Base-by-base conservation (phyloP, 2,113 vertebrate genomes). In the Pygoscelis adeliae region DNA sequence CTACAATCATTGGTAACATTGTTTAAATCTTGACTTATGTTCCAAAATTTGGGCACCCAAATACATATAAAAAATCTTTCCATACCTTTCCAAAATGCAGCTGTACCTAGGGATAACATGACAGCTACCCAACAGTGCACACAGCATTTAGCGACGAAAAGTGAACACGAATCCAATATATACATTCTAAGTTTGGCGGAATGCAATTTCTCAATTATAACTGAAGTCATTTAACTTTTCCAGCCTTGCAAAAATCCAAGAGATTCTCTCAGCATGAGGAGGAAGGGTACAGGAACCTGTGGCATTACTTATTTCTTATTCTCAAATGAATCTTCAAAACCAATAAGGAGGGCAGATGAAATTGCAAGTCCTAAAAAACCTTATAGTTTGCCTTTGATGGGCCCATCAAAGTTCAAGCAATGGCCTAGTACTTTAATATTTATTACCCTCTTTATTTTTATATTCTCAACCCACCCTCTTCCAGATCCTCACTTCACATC, bases 361-460 rank as follows among this genome's bases (percentile, higher is more conserved):
- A 93, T 36, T 90, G 13, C 74, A 93, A 85, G 58, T 86, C 87
- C 82, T 94, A 85, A 83, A 95, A 97, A 91, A 72, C 13, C 49
- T 73, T 79, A 36, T 1, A 73, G 73, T 80, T 93, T 93, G 81
- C 81, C 77, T 96, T 95, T 94, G 91, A 96, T 87, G 66, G n/a
- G 58, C 84, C 62, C 6, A 12, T 85, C 82, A 70, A 85, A 94
- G 84, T 87, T 95, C 53, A 83, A 50, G 66, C 74, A 85, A 88
- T 9, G 25, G 81, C 69, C 77, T 56, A 56, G 53, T 72, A 83
- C 62, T 91, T 89, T 59, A 95, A 49, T 95, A 92, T 89, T 90
- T 92, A 89, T 93, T 91, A 74, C 62, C 90, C 62, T 69, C 89
- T 91, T 96, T 94, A 91, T 93, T 95, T 96, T 96, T 96, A 83